phyloP scores from a whole-genome alignment of 1,140 invertebrate species.

The Sminthurinus signatus region DNA sequence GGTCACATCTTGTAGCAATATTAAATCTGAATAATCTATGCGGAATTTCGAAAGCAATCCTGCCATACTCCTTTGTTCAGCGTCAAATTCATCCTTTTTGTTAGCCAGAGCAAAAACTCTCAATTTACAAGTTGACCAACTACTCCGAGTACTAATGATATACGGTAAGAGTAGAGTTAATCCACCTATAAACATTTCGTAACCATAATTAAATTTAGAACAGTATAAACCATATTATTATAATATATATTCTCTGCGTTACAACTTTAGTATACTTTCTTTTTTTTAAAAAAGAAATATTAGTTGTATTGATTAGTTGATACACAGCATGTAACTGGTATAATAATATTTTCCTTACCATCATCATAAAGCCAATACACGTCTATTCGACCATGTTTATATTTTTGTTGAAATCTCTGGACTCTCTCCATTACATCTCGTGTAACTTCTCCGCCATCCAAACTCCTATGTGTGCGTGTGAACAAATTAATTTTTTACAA shows the following conservation, averaged over 20 bases:
- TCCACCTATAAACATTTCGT: slow-evolving; percentile 45
- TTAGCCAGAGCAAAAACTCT: slow-evolving; percentile 92
- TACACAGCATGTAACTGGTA: no score
- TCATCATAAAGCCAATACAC: slow-evolving; percentile 93
- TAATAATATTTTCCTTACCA: no score
- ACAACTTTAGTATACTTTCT: no score
- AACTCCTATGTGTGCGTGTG: no score
- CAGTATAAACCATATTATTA: no score
- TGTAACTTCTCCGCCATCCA: slow-evolving; percentile 51
- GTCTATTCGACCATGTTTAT: slow-evolving; percentile 78
- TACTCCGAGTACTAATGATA: slow-evolving; percentile 77
- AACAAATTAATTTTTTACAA: no score
- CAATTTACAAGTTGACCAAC: slow-evolving; percentile 80
- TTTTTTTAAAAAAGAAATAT: no score
- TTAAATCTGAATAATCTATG: slow-evolving; percentile 90
- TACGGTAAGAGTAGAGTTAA: slow-evolving; percentile 77
- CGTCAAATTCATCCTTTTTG: slow-evolving; percentile 82
- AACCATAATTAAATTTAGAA: no score
- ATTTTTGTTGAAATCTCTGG: slow-evolving; percentile 55
- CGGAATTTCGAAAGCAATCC: slow-evolving; percentile 90
- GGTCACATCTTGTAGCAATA: slow-evolving; percentile 60
- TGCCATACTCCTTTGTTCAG: slow-evolving; percentile 91
- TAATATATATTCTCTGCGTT: no score
- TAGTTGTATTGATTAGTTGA: no score
- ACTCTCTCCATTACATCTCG: slow-evolving; percentile 60